A percentile compares a stretch with the other conserved stretches of the same genome.
These are phyloP conservation scores for Xyrichtys novacula DNA, from an alignment of 2,797 vertebrate genomes.

Conservation along the genomic window DNA sequence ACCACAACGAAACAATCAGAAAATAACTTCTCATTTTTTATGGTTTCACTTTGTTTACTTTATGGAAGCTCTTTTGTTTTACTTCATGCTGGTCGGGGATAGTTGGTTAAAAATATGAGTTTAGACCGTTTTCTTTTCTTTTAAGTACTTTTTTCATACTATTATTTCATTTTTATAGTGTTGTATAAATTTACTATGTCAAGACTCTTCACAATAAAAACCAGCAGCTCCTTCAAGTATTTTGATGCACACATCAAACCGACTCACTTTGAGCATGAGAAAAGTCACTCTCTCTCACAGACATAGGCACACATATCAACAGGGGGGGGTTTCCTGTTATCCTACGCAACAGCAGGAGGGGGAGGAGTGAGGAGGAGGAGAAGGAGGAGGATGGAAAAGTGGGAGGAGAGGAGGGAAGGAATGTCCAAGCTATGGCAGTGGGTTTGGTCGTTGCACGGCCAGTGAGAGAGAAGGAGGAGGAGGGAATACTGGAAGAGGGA, in stretches of 20 bases:
- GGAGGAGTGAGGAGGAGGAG: conserved; percentile 48
- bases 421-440: conserved; percentile 59
- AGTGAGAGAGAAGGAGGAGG: background rate
- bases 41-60: no score
- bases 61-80: no score
- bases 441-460: conserved; percentile 40
- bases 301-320: conserved; percentile 21
- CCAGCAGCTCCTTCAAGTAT: background rate
- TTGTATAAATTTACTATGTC: no score
- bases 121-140: no score
- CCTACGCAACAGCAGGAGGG: conserved; percentile 17
- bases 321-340: conserved; percentile 63
- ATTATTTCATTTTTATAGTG: no score
- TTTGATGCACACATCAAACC: background rate
- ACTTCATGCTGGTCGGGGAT: no score
- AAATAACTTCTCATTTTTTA: no score
- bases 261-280: conserved; percentile 1
- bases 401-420: conserved; percentile 59
- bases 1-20: no score
- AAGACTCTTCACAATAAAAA: background rate
- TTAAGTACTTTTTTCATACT: no score
- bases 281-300: background rate
- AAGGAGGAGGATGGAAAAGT: conserved; percentile 40
- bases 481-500: conserved; percentile 19
- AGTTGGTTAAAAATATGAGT: no score